Percentiles rank a stretch among this genome's conserved stretches.
Conservation (phyloP, 2,113 vertebrate species). For the Pygoscelis adeliae region DNA sequence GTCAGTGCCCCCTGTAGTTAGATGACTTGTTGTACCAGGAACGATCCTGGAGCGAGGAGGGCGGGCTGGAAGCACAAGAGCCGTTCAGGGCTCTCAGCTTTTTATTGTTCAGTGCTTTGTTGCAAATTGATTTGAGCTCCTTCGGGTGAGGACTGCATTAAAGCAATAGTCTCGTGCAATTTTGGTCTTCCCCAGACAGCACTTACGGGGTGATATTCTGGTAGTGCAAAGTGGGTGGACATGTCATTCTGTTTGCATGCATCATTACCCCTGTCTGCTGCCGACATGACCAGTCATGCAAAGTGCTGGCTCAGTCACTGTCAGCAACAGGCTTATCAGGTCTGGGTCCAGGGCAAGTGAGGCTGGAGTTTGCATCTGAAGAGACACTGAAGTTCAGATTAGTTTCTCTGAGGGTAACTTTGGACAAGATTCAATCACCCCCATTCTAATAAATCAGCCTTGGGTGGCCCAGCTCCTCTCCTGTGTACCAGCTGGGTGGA, state of each 20-base stretch:
- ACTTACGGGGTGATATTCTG: background rate
- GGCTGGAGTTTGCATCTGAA: background rate
- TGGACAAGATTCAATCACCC: background rate
- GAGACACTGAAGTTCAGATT: background rate
- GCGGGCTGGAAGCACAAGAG: background rate
- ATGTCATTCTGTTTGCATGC: background rate
- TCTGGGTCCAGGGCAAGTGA: background rate
- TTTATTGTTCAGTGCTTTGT: background rate
- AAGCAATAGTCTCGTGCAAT: background rate
- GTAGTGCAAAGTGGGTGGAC: background rate
- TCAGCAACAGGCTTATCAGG: background rate
- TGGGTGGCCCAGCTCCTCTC: background rate
- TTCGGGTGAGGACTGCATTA: background rate
- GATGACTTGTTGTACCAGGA: too few species aligned
- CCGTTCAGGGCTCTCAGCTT: background rate
- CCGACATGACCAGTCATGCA: background rate
- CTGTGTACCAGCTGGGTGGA: background rate
- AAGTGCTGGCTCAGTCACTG: background rate
- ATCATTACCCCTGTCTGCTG: background rate
- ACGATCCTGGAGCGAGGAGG: background rate
- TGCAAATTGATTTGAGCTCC: background rate
- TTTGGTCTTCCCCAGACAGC: background rate
- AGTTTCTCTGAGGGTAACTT: background rate
- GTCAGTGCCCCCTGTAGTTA: background rate
- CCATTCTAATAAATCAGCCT: background rate